phyloP scores from a whole-genome alignment of 2,888 invertebrate species.

The Anaspis maculata region DNA sequence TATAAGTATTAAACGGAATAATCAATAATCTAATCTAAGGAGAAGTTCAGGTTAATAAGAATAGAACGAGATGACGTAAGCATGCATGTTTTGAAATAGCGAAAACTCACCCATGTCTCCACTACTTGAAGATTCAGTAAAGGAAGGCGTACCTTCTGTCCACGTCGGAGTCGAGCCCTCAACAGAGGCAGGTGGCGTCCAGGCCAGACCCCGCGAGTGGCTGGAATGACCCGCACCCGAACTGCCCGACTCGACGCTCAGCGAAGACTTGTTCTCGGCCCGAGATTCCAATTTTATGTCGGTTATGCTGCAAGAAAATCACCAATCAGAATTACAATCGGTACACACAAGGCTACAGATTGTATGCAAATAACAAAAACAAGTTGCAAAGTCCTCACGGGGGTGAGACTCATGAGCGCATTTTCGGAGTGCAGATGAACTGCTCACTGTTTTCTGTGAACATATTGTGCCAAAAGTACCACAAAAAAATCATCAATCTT shows the following conservation, averaged over 20 bases:
- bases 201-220: constrained; percentile 52
- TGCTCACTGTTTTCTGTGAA: no score
- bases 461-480: no score
- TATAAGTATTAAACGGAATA: no score
- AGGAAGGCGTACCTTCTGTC: constrained; percentile 97
- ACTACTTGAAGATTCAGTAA: constrained; percentile 94
- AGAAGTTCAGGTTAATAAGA: constrained; percentile 6
- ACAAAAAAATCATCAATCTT: no score
- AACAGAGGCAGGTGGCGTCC: constrained; percentile 80
- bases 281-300: constrained; percentile 63
- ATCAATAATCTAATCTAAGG: constrained; percentile 35
- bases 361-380: no score
- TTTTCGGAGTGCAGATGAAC: no score
- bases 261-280: constrained; percentile 49
- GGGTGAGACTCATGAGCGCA: no score
- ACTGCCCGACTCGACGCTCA: constrained; percentile 56
- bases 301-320: constrained; percentile 51
- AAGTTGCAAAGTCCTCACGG: no score
- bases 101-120: constrained; percentile 70
- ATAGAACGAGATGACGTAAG: constrained; percentile 1
- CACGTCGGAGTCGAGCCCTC: constrained; percentile 94
- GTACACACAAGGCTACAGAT: no score
- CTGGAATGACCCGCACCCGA: constrained; percentile 39
- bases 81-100: constrained; percentile 5
- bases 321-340: no score